phyloP scores from a whole-genome alignment of 2,113 vertebrate genomes.

The Athene cunicularia region DNA sequence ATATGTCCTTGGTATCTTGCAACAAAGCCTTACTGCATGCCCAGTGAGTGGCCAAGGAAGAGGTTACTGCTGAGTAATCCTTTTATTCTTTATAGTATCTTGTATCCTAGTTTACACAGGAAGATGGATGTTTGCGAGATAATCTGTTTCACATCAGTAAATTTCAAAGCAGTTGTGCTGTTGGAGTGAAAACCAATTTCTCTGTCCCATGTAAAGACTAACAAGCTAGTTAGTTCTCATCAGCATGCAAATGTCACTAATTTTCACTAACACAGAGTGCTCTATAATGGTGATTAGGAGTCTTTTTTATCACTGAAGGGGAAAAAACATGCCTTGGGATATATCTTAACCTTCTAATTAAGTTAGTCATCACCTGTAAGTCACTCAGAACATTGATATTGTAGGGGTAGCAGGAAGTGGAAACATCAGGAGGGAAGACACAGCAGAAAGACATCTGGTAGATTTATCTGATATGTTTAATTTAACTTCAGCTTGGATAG shows the following conservation, averaged over 20 bases:
- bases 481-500: background rate
- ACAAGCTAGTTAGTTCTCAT: background rate
- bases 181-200: background rate
- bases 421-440: background rate
- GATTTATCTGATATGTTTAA: background rate
- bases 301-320: background rate
- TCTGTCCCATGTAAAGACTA: background rate
- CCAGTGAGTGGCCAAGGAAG: background rate
- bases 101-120: background rate
- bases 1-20: background rate
- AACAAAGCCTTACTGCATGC: background rate
- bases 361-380: background rate
- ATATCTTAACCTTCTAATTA: background rate
- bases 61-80: background rate
- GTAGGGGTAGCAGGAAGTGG: background rate
- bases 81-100: background rate
- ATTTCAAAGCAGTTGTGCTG: background rate
- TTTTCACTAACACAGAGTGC: background rate
- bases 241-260: background rate
- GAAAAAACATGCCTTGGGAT: background rate
- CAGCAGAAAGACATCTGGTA: background rate
- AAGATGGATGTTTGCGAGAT: background rate
- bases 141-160: background rate
- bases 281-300: background rate
- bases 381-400: fast-evolving